Base-by-base conservation (phyloP, 1,140 invertebrate genomes). In the Matsumurasca onukii region DNA sequence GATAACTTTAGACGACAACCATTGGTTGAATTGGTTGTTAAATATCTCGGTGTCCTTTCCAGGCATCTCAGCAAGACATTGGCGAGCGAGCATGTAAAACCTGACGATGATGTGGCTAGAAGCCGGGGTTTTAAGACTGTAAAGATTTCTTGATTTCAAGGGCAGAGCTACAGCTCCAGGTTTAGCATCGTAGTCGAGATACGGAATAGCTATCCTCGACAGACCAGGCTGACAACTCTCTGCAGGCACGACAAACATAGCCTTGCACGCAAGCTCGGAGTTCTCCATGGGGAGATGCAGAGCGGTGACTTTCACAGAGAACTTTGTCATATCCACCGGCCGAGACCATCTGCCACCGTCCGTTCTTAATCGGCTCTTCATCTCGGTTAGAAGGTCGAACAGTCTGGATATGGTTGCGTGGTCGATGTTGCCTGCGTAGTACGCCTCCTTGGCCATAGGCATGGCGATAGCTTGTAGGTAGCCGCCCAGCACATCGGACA, bases 161-260 rank as follows among this genome's bases (percentile, higher is more conserved):
- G 71, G 73, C 5, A 73, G 59, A 12, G 71, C 71, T 13, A 74
- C 52, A 13, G 73, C 70, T 30, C 66, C 67, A 0, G 73, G 73
- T 34, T 68, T 52, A 2, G 22, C 13, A 30, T 71, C 67, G 55
- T 73, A 70, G 45, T 73, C 72, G 48, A 73, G 55, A 29, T 66
- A 73, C 13, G 72, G 72, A 17, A 72, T 64, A 1, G 55, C 64
- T 24, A 74, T 74, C 39, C 57, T 72, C 2, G 55, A 24, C 24
- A 13, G 15, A 27, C 55, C 55, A 2, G 22, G 22, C 2, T 2
- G 22, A n/a, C 55, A 59, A 12, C 62, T 24, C 5, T 20, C 29
- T 1, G 15, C 24, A n/a, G 30, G n/a, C 1, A 15, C 22, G 5
- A 45, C 55, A 22, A 31, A 25, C 0, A 61, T 27, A 31, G 34